Conservation (phyloP, 2,113 vertebrate genomes). For the Channa argus region DNA sequence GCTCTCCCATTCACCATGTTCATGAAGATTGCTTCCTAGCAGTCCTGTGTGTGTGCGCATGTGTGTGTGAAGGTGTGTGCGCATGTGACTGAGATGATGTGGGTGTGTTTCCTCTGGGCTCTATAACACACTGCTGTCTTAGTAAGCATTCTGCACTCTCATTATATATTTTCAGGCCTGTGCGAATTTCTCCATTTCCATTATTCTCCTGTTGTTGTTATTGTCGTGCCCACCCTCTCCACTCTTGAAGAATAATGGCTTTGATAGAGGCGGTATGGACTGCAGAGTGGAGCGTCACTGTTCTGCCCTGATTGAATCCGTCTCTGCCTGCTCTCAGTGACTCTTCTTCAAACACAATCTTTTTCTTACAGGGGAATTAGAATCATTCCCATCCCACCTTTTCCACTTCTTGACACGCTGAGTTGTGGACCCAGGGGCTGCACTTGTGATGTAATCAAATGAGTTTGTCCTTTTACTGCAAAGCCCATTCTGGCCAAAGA, state of each 20-base stretch:
- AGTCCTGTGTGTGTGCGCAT: neutral
- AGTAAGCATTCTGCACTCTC: conserved; percentile 52
- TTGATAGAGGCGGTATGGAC: conserved; percentile 36
- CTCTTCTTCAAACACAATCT: conserved; percentile 28
- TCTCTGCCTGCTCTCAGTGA: conserved; percentile 9
- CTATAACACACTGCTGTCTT: conserved; percentile 40
- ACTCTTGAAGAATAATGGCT: conserved; percentile 52
- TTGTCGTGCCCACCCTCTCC: conserved; percentile 53
- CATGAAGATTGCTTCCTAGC: conserved; percentile 61
- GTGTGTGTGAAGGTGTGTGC: conserved; percentile 4
- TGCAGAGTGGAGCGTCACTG: conserved; percentile 8
- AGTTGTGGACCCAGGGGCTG: neutral
- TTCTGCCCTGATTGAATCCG: conserved; percentile 32
- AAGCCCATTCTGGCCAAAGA: conserved; percentile 3
- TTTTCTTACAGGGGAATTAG: conserved; percentile 24
- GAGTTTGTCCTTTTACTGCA: neutral
- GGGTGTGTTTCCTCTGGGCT: conserved; percentile 39
- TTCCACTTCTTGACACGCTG: conserved; percentile 13
- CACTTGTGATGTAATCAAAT: conserved; percentile 18
- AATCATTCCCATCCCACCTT: conserved; percentile 25
- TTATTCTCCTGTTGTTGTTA: conserved; percentile 54
- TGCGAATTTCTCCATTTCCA: conserved; percentile 60
- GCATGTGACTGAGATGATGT: conserved; percentile 20
- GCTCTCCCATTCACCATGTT: conserved; percentile 42
- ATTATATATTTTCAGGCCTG: conserved; percentile 56